Evolutionary conservation across 1,140 invertebrate species (phyloP), one percentile per base, ranked within the genome.

Genomic region (Mycetomoellerius zeteki): DNA sequence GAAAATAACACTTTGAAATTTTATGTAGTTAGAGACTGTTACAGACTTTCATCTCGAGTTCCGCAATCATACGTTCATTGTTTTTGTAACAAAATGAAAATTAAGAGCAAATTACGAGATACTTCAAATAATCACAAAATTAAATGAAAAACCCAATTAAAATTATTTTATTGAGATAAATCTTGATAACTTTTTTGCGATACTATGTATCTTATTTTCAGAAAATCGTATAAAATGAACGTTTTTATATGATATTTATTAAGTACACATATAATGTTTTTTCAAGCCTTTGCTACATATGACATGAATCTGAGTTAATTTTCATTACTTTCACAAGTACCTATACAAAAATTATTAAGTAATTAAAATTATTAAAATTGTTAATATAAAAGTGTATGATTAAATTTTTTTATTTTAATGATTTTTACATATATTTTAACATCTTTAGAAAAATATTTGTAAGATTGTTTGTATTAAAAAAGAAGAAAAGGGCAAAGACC

Each of bases 1-100:
- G 30, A 56, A 73, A 77, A 64, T 47, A 64, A 64, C 76, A 78
- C 54, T 56, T 43, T 58, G 72, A 58, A 30, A 75, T 78, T 78
- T 76, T 27, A 14, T 33, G 16, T 24, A 24, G 30, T 37, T 64
- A 14, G 33, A 43, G 16, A 64, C 19, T 64, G 33, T 10, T 16
- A 30, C 37, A 65, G 10, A 1, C 16, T 33, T 37, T 3, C 2
- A 0, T 24, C 14, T 43, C 21, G 27, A 24, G 43, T 72, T 50
- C 43, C 33, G 43, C 6, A 8, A 24, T 37, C 54, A 1, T 8
- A 14, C 27, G 3, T 54, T 37, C 33, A 37, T 37, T 7, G 7
- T 37, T 27, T 50, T 21, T n/a, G n/a, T 21, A 47, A 67, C 37
- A 21, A 43, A 67, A 21, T 21, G 16, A 21, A n/a, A 43, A 43